A percentile compares a stretch with the other conserved stretches of the same genome.
Conservation (phyloP, 2,113 vertebrate species). For the Calyptommatus sinebrachiatus region DNA sequence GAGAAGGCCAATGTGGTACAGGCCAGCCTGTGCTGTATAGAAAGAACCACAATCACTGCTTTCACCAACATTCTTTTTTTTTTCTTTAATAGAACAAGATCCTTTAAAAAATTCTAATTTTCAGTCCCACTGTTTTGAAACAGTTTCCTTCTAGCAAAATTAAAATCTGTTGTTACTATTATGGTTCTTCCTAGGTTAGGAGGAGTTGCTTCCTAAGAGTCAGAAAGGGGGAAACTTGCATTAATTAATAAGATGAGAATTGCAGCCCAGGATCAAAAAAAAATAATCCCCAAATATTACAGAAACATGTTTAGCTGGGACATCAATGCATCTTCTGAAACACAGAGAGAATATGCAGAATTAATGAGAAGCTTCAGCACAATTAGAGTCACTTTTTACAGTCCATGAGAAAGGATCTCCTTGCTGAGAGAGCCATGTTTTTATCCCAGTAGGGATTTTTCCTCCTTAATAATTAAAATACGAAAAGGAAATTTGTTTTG, state of each 20-base stretch:
- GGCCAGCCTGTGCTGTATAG: no score
- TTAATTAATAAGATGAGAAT: neutral
- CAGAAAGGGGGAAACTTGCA: conserved; percentile 8
- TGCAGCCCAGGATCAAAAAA: neutral
- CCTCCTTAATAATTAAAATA: conserved; percentile 32
- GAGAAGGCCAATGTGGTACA: no score
- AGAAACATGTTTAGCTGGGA: neutral
- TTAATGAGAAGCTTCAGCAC: conserved; percentile 27
- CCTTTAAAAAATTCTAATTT: neutral
- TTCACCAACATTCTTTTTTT: neutral
- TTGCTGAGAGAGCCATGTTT: conserved; percentile 34
- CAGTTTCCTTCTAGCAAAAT: neutral
- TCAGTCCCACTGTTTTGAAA: neutral
- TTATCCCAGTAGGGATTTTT: conserved; percentile 40
- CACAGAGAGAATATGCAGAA: conserved; percentile 25
- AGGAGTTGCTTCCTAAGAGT: neutral
- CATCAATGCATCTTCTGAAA: conserved; percentile 21
- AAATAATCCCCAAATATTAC: neutral
- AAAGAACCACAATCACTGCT: neutral
- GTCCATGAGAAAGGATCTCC: conserved; percentile 12
- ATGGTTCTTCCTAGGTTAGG: no score
- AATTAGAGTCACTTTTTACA: conserved; percentile 39
- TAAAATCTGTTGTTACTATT: no score
- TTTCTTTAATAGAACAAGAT: neutral
- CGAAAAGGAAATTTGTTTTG: conserved; percentile 8